Evolutionary conservation across 2,113 vertebrate species (phyloP), one percentile per base, ranked within the genome.

Genomic region (Cheilinus undulatus): DNA sequence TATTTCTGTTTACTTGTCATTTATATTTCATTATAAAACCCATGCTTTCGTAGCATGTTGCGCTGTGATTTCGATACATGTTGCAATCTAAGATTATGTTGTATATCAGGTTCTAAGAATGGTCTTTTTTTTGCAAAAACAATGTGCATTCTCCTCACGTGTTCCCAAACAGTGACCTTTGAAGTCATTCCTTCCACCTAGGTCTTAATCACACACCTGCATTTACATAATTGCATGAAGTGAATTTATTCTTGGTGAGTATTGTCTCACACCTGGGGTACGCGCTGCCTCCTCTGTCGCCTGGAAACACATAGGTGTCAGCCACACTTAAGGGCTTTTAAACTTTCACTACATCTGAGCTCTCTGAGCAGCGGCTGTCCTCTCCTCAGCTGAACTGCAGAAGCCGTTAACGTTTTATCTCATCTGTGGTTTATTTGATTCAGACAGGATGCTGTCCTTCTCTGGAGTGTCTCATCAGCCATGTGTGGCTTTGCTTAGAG

Each of bases 401-500:
- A 86, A 69, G 8, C 28, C 26, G 28, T 71, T 36, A 1, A 19
- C 49, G 54, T 42, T 42, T 70, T 50, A 60, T 78, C 72, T 75
- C 45, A 36, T 58, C 60, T 56, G 0, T 67, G 78, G 46, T 76
- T 7, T 30, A 27, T 38, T 46, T 6, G 3, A 24, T 19, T 70
- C 56, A 22, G 74, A 38, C 65, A 45, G 7, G 4, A 51, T 45
- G 68, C 54, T 9, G 34, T 8, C 53, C 34, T 50, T 45, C 38
- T 53, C 43, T 27, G 53, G 27, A 36, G 30, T 56, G 58, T 81
- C 68, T 82, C 78, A 83, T 73, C 80, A 62, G 74, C 54, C 28
- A 63, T 49, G 40, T 30, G 30, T 76, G 66, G 49, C 46, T 84
- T 85, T 85, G 77, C 78, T 81, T 14, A 32, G 46, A 53, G 72